These are phyloP conservation scores for Ctenomys sociabilis DNA, from an alignment of 2,113 vertebrate species.

Conservation along the genomic window DNA sequence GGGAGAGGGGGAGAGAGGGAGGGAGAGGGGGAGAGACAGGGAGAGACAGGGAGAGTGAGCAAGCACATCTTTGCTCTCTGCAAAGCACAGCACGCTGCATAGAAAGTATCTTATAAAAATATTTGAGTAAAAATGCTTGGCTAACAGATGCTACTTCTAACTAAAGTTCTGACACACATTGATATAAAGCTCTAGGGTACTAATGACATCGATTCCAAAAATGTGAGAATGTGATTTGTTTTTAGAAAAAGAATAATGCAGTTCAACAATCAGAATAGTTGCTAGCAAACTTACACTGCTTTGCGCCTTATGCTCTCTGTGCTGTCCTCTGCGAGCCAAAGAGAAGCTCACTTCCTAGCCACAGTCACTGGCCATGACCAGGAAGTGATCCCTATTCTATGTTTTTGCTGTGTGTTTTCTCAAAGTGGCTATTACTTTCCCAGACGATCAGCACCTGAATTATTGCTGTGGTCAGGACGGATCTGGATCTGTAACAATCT, in stretches of 20 bases:
- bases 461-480: neutral
- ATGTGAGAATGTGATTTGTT: neutral
- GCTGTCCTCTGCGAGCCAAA: constrained; percentile 7
- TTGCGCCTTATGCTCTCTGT: neutral
- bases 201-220: neutral
- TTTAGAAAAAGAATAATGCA: constrained; percentile 4
- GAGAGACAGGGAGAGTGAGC: too few species aligned
- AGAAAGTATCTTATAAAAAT: neutral
- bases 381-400: neutral
- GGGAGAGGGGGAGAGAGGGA: too few species aligned
- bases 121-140: neutral
- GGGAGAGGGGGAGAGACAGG: too few species aligned
- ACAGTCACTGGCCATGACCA: neutral
- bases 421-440: neutral
- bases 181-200: neutral
- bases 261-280: neutral
- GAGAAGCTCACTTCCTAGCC: neutral
- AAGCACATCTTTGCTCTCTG: neutral
- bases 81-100: neutral
- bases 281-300: neutral
- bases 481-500: neutral
- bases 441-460: neutral
- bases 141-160: neutral
- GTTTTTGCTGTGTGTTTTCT: neutral
- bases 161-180: neutral